Conservation (phyloP, 2,113 vertebrate genomes). For the Zosterops hypoxanthus region DNA sequence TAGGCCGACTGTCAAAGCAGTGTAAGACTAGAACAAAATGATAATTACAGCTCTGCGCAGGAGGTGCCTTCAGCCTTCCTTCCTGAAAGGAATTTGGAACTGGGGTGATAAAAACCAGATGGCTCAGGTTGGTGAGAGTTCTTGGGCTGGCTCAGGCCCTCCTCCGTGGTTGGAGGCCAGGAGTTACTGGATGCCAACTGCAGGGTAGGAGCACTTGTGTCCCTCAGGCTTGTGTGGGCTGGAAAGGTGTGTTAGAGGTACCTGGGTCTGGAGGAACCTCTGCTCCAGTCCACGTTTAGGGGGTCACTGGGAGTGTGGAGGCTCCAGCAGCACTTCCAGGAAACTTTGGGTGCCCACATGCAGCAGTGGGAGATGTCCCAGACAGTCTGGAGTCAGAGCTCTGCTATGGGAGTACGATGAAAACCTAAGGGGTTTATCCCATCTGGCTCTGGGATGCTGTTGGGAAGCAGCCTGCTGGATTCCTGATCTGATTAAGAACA, state of each 20-base stretch:
- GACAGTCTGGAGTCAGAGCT: not conserved
- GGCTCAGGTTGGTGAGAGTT: not conserved
- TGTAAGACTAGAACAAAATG: not conserved
- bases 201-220: not conserved
- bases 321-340: not conserved
- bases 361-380: not conserved
- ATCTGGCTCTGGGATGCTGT: not conserved
- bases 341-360: not conserved
- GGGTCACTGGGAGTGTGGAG: not conserved
- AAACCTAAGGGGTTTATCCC: not conserved
- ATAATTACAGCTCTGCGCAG: constrained; percentile 2
- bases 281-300: not conserved
- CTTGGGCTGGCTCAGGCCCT: not conserved
- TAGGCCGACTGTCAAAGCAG: not conserved
- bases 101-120: not conserved
- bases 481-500: not conserved
- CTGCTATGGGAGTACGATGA: not conserved
- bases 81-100: constrained; percentile 29
- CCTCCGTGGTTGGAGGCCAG: not conserved
- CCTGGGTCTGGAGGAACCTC: not conserved
- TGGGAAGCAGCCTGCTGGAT: not conserved
- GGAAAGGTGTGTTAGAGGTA: not conserved
- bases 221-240: not conserved
- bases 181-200: not conserved
- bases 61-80: constrained; percentile 10